Conservation (phyloP, 2,797 vertebrate species). For the Catamblyrhynchus diadema region DNA sequence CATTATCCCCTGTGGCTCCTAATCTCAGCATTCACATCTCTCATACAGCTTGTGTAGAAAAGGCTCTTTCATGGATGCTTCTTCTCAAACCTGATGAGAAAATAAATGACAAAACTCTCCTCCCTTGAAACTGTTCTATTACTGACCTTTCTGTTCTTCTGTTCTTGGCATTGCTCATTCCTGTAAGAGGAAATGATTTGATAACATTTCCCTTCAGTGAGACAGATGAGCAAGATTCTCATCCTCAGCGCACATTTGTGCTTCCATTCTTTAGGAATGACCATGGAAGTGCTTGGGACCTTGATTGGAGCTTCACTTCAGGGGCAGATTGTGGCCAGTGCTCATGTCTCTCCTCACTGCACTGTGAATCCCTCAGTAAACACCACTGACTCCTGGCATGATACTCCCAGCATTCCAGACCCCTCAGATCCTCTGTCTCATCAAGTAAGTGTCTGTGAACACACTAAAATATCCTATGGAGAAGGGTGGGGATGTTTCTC, state of each 20-base stretch:
- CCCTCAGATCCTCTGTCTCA: constrained; percentile 77
- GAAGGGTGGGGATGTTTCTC: neutral
- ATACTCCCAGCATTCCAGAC: constrained; percentile 63
- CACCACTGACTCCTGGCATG: constrained; percentile 51
- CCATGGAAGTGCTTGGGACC: constrained; percentile 91
- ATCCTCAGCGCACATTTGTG: neutral
- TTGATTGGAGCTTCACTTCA: constrained; percentile 90
- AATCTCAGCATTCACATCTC: neutral
- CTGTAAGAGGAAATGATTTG: neutral
- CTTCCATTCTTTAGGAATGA: constrained; percentile 84
- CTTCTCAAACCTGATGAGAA: neutral
- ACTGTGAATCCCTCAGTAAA: constrained; percentile 68
- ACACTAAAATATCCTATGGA: neutral
- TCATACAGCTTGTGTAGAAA: neutral
- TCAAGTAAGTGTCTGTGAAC: constrained; percentile 78
- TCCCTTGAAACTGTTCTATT: neutral
- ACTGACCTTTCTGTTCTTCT: neutral
- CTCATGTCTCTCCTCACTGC: constrained; percentile 85
- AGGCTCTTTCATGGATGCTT: neutral
- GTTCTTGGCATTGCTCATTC: neutral
- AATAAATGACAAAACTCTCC: neutral
- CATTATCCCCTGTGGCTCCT: neutral
- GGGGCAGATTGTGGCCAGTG: constrained; percentile 91
- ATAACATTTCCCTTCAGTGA: neutral
- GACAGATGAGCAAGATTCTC: neutral